Evolutionary conservation across 2,113 vertebrate genomes (phyloP).

Genomic region (Nestor notabilis): DNA sequence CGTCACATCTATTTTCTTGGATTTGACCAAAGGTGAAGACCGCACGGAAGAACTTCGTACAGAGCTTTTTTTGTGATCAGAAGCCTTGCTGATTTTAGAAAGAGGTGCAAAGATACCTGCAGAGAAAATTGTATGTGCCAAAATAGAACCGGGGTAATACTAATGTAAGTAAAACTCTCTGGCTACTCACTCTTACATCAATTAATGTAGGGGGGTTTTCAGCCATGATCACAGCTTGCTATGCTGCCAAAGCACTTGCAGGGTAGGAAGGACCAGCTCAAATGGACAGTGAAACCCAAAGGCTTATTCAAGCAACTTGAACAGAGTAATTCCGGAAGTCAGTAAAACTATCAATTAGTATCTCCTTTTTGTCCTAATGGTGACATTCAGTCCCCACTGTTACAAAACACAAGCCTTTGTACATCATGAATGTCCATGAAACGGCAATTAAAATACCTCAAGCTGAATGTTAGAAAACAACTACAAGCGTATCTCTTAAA

Average conservation of each 20-base stretch:
- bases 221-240: background rate
- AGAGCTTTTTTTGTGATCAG: conserved; percentile 77
- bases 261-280: background rate
- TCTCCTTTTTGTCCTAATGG: background rate
- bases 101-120: conserved; percentile 96
- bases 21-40: conserved; percentile 58
- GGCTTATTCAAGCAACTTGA: background rate
- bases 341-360: background rate
- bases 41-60: conserved; percentile 48
- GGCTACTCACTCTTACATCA: background rate
- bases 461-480: background rate
- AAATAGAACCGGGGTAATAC: background rate
- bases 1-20: conserved; percentile 80
- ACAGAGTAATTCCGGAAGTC: background rate
- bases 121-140: background rate
- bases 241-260: background rate
- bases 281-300: background rate
- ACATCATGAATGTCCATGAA: background rate
- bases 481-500: background rate
- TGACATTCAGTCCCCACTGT: background rate
- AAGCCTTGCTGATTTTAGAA: conserved; percentile 90
- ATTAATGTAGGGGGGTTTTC: background rate
- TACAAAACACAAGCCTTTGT: background rate
- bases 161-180: background rate
- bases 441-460: background rate